Base-by-base conservation (phyloP, 2,113 vertebrate genomes). In the Xyliphius kryptos region DNA sequence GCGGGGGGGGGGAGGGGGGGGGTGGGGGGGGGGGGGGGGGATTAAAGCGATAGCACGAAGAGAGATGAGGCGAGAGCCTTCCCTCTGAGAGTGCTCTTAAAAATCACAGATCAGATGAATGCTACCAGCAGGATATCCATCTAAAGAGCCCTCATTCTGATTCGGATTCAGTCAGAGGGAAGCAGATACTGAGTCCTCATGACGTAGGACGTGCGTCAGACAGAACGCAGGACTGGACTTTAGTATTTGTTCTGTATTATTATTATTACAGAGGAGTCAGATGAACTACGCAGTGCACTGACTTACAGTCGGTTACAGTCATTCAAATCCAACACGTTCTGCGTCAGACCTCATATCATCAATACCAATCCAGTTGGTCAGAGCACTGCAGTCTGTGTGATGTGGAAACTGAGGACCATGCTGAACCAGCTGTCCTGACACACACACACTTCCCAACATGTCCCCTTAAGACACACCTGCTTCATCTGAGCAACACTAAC, bases 381-480 rank as follows among this genome's bases (percentile, higher is more conserved):
- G 22, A 26, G 6, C 22, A 6, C 3, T 26, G 22, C n/a, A 36
- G n/a, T n/a, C n/a, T 9, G 3, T 2, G 8, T 13, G 8, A 56
- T 1, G 32, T 5, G 36, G 9, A 56, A 20, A 26, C 22, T 26
- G 22, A 26, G 22, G 22, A 6, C 22, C 22, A 3, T 26, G 22
- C 22, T 26, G 22, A 26, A 26, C 3, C 22, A 26, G 22, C 22
- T 3, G 22, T 26, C 22, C 22, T 26, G 3, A 26, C 22, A 26
- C 22, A 26, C 22, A 26, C 2, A n/a, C 41, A 36, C 37, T 78
- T 80, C 76, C 80, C 79, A 68, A 80, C 78, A 77, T 76, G 74
- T 78, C 79, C 84, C 80, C 80, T 82, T 79, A 80, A 82, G 82
- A 81, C 62, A 78, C 80, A 81, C 81, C 81, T 86, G 83, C 76